Evolutionary conservation across 2,797 vertebrate genomes (phyloP), one percentile per base, ranked within the genome.

Genomic region (Melanotaenia boesemani): DNA sequence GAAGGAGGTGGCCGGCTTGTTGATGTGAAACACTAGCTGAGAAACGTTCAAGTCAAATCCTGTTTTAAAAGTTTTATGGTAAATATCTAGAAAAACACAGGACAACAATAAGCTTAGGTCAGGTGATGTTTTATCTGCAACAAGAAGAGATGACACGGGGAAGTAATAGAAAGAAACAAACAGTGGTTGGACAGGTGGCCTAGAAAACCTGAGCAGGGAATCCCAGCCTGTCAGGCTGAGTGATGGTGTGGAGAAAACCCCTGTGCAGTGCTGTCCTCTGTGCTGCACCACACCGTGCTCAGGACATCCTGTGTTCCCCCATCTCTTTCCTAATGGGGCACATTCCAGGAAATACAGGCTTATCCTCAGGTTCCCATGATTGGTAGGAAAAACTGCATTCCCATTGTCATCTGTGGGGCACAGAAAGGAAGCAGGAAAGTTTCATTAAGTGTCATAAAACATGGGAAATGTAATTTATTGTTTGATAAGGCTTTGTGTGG

Each of bases 311-410:
- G 90, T 85, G 80, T 86, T 88, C 79, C 83, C 84, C 88, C 61
- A 70, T 89, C 75, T 72, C 79, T 84, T 92, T 90, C 89, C 92
- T 85, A 72, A 76, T 44, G 50, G 85, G 88, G 85, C 32, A 28
- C 85, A 66, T 90, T 93, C 91, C 93, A 94, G 93, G 92, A 94
- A 94, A 92, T 67, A 85, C 76, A 65, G 80, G 69, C 76, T 75
- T 64, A n/a, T 84, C 83, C 77, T 70, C 74, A 61, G 81, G 87
- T 92, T 93, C 93, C 91, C 87, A 79, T 87, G 89, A 90, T 86
- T 79, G 72, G 77, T 60, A 59, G 86, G 91, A 90, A 92, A 92
- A 86, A 76, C 77, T 73, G 68, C 81, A 81, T 85, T 88, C 77
- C 81, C 82, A 90, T 92, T 93, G 92, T 93, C 86, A 85, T 81